phyloP scores from a whole-genome alignment of 2,797 vertebrate species.

The Tolypeutes matacus region DNA sequence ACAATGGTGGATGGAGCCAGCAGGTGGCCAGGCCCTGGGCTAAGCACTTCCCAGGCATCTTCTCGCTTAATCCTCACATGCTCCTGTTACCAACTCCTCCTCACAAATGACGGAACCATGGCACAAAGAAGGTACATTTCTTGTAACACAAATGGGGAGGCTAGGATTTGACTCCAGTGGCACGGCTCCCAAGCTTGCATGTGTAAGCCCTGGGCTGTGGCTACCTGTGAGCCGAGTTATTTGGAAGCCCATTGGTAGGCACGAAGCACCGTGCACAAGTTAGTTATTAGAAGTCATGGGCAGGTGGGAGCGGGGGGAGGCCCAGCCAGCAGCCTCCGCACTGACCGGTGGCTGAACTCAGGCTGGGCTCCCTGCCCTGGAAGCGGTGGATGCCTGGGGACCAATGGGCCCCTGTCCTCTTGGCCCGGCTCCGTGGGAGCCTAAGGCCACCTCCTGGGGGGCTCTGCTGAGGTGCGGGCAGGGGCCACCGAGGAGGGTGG shows the following conservation, averaged over 20 bases:
- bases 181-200: background rate
- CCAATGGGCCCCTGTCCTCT: conserved; percentile 62
- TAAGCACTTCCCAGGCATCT: background rate
- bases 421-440: background rate
- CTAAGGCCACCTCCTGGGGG: conserved; percentile 60
- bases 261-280: background rate
- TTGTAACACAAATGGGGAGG: background rate
- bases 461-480: background rate
- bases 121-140: background rate
- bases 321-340: conserved; percentile 38
- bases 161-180: background rate
- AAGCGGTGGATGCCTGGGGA: conserved; percentile 70
- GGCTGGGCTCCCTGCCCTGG: conserved; percentile 75
- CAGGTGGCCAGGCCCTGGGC: background rate
- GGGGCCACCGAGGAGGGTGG: conserved; percentile 57
- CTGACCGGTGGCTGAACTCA: conserved; percentile 80
- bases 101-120: background rate
- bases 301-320: background rate
- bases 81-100: background rate
- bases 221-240: background rate
- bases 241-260: conserved; percentile 18
- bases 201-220: background rate
- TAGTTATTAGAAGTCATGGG: conserved; percentile 68
- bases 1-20: background rate
- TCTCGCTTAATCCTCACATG: background rate